Conservation (phyloP, 2,888 invertebrate genomes). For the Agrotis puta region DNA sequence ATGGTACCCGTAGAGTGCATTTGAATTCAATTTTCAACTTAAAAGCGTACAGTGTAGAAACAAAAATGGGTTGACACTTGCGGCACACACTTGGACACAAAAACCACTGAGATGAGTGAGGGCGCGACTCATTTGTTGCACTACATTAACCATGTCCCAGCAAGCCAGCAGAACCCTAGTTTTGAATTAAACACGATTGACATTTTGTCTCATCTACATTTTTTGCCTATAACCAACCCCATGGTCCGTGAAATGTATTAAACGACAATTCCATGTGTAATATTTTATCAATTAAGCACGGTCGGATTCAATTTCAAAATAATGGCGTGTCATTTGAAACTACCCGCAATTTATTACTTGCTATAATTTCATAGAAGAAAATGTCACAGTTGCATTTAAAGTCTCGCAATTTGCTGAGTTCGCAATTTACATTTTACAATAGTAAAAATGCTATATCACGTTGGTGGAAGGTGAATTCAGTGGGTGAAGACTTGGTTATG, state of each 20-base stretch:
- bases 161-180: conserved; percentile 71
- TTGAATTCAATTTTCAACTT: conserved; percentile 62
- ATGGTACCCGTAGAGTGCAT: conserved; percentile 35
- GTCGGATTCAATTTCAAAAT: conserved; percentile 84
- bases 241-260: conserved; percentile 87
- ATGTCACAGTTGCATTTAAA: conserved; percentile 75
- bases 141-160: conserved; percentile 80
- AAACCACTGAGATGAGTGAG: conserved; percentile 71
- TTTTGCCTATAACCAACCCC: conserved; percentile 82
- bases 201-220: conserved; percentile 87
- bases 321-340: conserved; percentile 79
- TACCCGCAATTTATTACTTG: conserved; percentile 80
- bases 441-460: conserved; percentile 34
- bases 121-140: conserved; percentile 79
- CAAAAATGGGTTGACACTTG: conserved; percentile 45
- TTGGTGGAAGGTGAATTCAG: conserved; percentile 5
- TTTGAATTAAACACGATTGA: conserved; percentile 83
- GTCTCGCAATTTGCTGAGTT: conserved; percentile 72
- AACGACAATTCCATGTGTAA: conserved; percentile 81
- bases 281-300: conserved; percentile 88
- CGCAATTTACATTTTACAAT: conserved; percentile 64
- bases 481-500: conserved; percentile 8
- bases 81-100: conserved; percentile 48
- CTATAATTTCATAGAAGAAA: conserved; percentile 80
- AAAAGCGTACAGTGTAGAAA: conserved; percentile 40